Evolutionary conservation across 2,888 invertebrate species (phyloP), one percentile per base, ranked within the genome.

Genomic region (Antheraea assamensis): DNA sequence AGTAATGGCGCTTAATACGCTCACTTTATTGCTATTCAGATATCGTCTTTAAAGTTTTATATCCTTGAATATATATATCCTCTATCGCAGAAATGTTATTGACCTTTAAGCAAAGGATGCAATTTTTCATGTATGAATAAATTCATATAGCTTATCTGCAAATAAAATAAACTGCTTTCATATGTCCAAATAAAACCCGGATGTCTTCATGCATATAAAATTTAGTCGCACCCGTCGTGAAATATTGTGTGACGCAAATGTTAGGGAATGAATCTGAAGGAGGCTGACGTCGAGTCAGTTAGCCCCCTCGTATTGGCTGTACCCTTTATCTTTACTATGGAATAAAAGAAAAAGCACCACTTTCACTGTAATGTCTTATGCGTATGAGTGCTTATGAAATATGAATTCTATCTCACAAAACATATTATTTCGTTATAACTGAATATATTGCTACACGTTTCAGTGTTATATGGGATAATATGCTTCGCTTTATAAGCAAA

Each of bases 351-450:
- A 89, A 90, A 90, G 89, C 86, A 87, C 88, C 89, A 88, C 86
- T 88, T 88, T 87, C 84, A 73, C 82, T 84, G 90, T 88, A 89
- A 93, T 93, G 93, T 91, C 86, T 88, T 90, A 90, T 90, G 89
- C 87, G 89, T 90, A 90, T 87, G 90, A 90, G 90, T 92, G 90
- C 90, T 91, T 91, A 92, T 93, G 92, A 94, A 93, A 93, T 93
- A 94, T 93, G 92, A 92, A 93, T 92, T 92, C 91, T 90, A 91
- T 93, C 88, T 92, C 87, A 84, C 88, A 89, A 92, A 91, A 92
- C 92, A 91, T 93, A 91, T 92, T 93, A 93, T 92, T 92, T 88
- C 89, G 91, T 92, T 93, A 92, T 92, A 92, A 89, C 91, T 87
- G 83, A 89, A 90, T 90, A 90, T 90, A 92, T 92, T 89, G 90